Evolutionary conservation across 2,888 invertebrate species (phyloP), one percentile per base, ranked within the genome.

Genomic region (Cantharis lateralis): DNA sequence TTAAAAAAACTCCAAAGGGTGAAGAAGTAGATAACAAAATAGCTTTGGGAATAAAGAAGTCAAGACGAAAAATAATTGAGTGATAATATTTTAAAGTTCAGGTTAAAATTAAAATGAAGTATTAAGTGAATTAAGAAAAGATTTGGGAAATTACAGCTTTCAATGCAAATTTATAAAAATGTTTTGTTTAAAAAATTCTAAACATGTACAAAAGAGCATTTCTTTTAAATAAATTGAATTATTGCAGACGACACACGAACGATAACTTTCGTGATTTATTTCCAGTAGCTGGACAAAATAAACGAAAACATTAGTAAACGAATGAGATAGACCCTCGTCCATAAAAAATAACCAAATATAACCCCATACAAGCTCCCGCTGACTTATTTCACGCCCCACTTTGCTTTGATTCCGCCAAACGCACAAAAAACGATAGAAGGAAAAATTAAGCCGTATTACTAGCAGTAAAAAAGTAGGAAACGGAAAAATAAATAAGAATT

Each of bases 401-500:
- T 79, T 79, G 71, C 79, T 78, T 76, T 72, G 64, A 79, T 79
- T 79, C 79, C 72, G 74, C 70, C 74, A 76, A 79, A 78, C 66
- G 70, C 77, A 77, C 76, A 79, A 76, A 78, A 79, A 79, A 79
- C 79, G 68, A 62, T 72, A 70, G 75, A 61, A 86, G 83, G 87
- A 84, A 87, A 48, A 87, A 87, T 87, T 87, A 87, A 87, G 86
- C 83, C 83, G 87, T 86, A 87, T 87, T 87, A 87, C 84, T 80
- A 84, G 83, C 82, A 82, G 84, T 85, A 86, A 85, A 78, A 78
- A 66, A 61, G 72, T 70, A 87, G 87, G 86, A 87, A 88, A 84
- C 87, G 87, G 87, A 88, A 87, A 87, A 87, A 87, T 88, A 88
- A 88, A 88, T 87, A 87, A 87, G 86, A 84, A 85, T 85, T 84